These are phyloP conservation scores for Brachypterus glaber DNA, from an alignment of 2,888 invertebrate genomes.

Conservation along the genomic window DNA sequence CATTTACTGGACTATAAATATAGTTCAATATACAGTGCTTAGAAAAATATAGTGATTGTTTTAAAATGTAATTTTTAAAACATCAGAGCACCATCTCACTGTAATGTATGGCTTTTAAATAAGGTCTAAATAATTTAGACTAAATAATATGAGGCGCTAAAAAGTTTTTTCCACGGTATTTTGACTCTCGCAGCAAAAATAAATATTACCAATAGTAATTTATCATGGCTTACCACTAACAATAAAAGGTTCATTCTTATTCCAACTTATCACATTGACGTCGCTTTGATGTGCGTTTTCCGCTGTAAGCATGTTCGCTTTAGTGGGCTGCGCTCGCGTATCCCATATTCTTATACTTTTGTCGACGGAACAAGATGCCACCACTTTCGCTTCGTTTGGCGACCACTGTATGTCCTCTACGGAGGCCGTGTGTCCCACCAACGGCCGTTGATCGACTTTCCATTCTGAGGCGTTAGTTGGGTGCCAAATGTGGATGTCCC, in stretches of 20 bases:
- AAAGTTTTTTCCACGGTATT: too few relatives aligned
- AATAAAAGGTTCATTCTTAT: slow-evolving; percentile 80
- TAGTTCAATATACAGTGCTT: too few relatives aligned
- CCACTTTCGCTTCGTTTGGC: slow-evolving; percentile 82
- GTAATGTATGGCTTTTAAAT: too few relatives aligned
- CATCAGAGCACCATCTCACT: too few relatives aligned
- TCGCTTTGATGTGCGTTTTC: slow-evolving; percentile 82
- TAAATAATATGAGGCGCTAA: too few relatives aligned
- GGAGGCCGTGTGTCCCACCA: slow-evolving; percentile 79
- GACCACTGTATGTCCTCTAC: slow-evolving; percentile 99
- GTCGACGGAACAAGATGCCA: slow-evolving; percentile 84
- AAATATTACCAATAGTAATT: slow-evolving; percentile 4
- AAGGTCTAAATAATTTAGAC: too few relatives aligned
- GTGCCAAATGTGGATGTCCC: slow-evolving; percentile 90
- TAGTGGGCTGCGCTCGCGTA: slow-evolving; percentile 70
- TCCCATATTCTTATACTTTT: slow-evolving; percentile 95
- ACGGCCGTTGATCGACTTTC: slow-evolving; percentile 84
- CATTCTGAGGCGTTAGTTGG: slow-evolving; percentile 65
- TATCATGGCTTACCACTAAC: slow-evolving; percentile 54
- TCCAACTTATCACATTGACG: slow-evolving; percentile 98
- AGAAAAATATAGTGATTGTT: too few relatives aligned
- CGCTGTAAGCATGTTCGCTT: slow-evolving; percentile 86
- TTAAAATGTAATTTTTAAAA: too few relatives aligned
- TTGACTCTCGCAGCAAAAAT: too few relatives aligned
- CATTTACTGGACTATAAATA: too few relatives aligned